phyloP scores from a whole-genome alignment of 2,113 vertebrate species.

The Lates calcarifer region DNA sequence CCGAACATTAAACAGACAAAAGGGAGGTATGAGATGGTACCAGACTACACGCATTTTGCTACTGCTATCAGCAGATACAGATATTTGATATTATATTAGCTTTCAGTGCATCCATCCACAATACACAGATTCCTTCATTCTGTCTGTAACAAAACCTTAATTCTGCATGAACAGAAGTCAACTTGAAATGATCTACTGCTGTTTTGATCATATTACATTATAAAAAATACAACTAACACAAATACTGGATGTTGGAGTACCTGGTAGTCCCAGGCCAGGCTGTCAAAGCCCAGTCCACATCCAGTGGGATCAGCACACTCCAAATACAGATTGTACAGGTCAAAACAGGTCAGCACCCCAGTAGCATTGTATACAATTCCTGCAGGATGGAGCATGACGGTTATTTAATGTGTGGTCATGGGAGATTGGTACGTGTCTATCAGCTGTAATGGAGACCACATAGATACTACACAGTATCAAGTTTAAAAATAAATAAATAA shows the following conservation, averaged over 20 bases:
- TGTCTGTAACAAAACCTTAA: too few relatives aligned
- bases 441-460: not conserved
- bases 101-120: not conserved
- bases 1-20: too few relatives aligned
- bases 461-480: not conserved
- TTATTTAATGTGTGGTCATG: not conserved
- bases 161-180: not conserved
- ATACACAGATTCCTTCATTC: not conserved
- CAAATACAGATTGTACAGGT: conserved; percentile 87
- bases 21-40: too few relatives aligned
- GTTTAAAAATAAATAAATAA: too few relatives aligned
- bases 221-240: too few relatives aligned
- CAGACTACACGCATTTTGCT: not conserved
- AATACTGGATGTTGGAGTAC: conserved; percentile 75
- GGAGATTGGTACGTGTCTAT: too few relatives aligned
- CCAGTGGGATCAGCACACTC: conserved; percentile 93
- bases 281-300: conserved; percentile 86
- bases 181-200: not conserved
- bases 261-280: conserved; percentile 97
- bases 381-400: conserved; percentile 53
- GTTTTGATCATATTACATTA: not conserved
- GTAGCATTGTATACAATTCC: conserved; percentile 93
- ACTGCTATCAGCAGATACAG: not conserved
- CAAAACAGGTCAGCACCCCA: conserved; percentile 78
- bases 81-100: not conserved